Base-by-base conservation (phyloP, 2,113 vertebrate species). In the Gopherus evgoodei region DNA sequence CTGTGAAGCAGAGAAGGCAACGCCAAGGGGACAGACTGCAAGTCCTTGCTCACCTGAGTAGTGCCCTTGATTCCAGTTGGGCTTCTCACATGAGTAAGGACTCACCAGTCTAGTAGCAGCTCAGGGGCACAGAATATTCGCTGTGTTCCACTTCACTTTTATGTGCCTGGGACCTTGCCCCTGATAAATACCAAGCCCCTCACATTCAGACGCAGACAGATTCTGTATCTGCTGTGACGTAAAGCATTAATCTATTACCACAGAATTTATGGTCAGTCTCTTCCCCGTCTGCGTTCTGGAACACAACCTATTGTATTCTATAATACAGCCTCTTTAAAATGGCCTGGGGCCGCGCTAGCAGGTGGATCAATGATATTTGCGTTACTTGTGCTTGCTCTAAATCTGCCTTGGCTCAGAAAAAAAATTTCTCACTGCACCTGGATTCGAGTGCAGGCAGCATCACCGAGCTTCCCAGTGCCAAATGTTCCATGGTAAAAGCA, bases 391-490 rank as follows among this genome's bases (percentile, higher is more conserved):
- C 94, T 93, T 90, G 93, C 93, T 94, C 84, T 97, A 89, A 97
- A 97, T 96, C 80, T 95, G 93, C 91, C 94, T 97, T 21, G 24
- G 91, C 91, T 95, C 90, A 92, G 96, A 89, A 93, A 93, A 92
- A 83, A 35, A 57, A 78, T 27, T 89, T 92, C 90, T 91, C 78
- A 24, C 69, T 92, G 85, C 94, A 96, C 94, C 95, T 96, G 93
- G 90, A 95, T 96, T 95, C 21, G 29, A 96, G 86, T 5, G 75
- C 75, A 93, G 93, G 56, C 59, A 87, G 27, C 92, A 95, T 97
- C 94, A 94, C 97, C 93, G 85, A 97, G 92, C 49, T 56, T 97
- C 80, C 91, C 69, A 90, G 80, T 97, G 96, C 97, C 97, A 96
- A 97, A 90, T 93, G 85, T 93, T 96, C 82, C 2, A n/a, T 92